Evolutionary conservation across 2,888 invertebrate genomes (phyloP), one percentile per base, ranked within the genome.

Genomic region (Heliconius charithonia): DNA sequence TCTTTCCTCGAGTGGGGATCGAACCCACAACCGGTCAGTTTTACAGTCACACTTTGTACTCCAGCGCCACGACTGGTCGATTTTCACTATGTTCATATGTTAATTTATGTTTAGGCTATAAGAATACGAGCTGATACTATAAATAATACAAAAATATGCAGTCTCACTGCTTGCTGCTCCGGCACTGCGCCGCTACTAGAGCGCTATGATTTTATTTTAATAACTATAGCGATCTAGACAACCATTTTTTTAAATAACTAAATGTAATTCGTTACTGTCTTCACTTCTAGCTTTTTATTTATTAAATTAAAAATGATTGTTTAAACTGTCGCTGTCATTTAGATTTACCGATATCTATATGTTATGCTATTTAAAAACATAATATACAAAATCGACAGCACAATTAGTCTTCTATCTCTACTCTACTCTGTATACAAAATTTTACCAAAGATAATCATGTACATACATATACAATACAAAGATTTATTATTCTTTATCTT

Each of bases 91-190:
- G n/a, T n/a, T 29, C 4, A 37, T 22, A 10, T 22, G 12, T 59
- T 59, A 59, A n/a, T 37, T 32, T 22, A 37, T 67, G 66, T 16
- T 69, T 25, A 16, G 25, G 25, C 25, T 41, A 45, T 25, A 41
- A 41, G n/a, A 25, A n/a, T 41, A 67, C n/a, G 41, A 37, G n/a
- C 37, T 63, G 27, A 25, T 25, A 41, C 13, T 67, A 41, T 25
- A 25, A 69, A 69, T 69, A 69, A 41, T 45, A 69, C 16, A 16
- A 45, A 45, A 69, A 69, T 45, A 45, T 41, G 69, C 41, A 69
- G 7, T 37, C n/a, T 67, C n/a, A 67, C 66, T 32, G 41, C 7
- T 67, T n/a, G 67, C 41, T 67, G 25, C 3, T n/a, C 69, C 9
- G 69, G 69, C 69, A 9, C 25, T 41, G 25, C 25, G 69, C 19